Percentiles rank a stretch among this genome's conserved stretches.
Evolutionary conservation across 1,140 invertebrate genomes (phyloP).

Genomic region (Micrasema longulum): DNA sequence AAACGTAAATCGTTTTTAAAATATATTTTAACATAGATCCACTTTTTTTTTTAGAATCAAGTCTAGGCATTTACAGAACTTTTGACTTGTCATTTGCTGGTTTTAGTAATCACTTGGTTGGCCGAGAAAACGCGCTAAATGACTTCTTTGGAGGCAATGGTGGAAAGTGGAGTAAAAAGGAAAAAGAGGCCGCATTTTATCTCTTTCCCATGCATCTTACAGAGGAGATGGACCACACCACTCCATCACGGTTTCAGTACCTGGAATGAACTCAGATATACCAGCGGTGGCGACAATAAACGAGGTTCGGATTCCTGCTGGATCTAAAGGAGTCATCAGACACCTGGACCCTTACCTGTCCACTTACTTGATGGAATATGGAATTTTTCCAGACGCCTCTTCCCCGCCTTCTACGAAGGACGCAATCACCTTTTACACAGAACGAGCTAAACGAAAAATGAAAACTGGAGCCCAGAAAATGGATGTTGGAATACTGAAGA

Average conservation of each 20-base stretch:
- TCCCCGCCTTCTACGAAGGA: conserved; percentile 59
- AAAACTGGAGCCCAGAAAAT: not conserved
- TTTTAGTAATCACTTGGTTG: not conserved
- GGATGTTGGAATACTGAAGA: not conserved
- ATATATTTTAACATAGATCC: too few relatives aligned
- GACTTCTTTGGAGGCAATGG: conserved; percentile 63
- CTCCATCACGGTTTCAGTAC: not conserved
- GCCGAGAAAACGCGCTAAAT: conserved; percentile 58
- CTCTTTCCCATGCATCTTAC: conserved; percentile 5
- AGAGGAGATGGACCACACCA: not conserved
- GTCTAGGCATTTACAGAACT: too few relatives aligned
- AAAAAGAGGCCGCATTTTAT: not conserved
- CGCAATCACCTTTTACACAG: conserved; percentile 63
- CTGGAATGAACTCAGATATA: not conserved
- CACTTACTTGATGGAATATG: conserved; percentile 59
- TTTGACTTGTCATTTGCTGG: too few relatives aligned
- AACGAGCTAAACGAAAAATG: too few relatives aligned
- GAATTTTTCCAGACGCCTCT: conserved; percentile 50
- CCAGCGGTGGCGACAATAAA: conserved; percentile 3
- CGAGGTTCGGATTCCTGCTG: conserved; percentile 59
- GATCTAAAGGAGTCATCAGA: conserved; percentile 61
- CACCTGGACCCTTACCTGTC: conserved; percentile 63
- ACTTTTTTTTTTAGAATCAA: too few relatives aligned
- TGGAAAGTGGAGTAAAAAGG: not conserved
- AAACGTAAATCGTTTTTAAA: too few relatives aligned